Evolutionary conservation across 2,113 vertebrate genomes (phyloP).

Genomic region (Mesoclemmys tuberculata): DNA sequence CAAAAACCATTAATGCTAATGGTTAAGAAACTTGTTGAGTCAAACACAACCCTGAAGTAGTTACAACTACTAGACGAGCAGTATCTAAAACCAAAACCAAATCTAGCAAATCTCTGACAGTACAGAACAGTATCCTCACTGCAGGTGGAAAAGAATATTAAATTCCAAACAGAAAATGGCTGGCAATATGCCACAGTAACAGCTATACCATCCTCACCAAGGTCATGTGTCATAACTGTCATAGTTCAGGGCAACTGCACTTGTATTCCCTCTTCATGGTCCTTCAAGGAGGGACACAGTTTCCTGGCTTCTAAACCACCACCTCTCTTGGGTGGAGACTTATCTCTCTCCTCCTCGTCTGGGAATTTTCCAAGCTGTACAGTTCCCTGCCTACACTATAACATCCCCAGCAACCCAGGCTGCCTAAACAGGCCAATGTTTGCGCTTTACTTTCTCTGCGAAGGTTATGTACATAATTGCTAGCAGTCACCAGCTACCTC

Average conservation of each 20-base stretch:
- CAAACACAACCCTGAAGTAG: neutral
- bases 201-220: neutral
- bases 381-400: neutral
- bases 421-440: neutral
- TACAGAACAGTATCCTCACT: neutral
- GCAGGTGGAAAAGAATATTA: neutral
- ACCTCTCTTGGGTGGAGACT: neutral
- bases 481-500: neutral
- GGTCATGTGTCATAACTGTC: neutral
- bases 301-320: neutral
- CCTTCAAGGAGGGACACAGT: neutral
- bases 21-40: neutral
- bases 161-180: neutral
- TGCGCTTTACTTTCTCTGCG: neutral
- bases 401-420: neutral
- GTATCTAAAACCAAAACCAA: neutral
- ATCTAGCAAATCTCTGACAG: neutral
- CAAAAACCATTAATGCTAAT: neutral
- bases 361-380: neutral
- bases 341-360: neutral
- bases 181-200: neutral
- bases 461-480: neutral
- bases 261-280: neutral
- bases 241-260: neutral
- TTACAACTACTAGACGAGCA: neutral